Base-by-base conservation (phyloP, 2,797 vertebrate genomes). In the Allobates femoralis region DNA sequence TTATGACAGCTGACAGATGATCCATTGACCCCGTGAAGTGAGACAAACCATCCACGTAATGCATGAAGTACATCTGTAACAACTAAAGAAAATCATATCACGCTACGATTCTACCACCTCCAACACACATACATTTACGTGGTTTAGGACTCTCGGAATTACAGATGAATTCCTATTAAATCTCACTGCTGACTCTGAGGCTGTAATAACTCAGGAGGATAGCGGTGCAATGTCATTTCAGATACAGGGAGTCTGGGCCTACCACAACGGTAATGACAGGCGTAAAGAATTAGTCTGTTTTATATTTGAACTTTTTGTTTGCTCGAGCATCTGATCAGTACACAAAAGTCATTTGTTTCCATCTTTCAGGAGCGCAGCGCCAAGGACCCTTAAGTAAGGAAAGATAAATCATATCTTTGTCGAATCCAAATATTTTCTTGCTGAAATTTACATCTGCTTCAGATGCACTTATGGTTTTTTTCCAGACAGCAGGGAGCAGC, bases 171-270 rank as follows among this genome's bases (percentile, higher is more conserved):
- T 80, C 32, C 53, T 50, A 60, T 79, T 84, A 85, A 55, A 62
- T 77, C 50, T 76, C 69, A 50, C 81, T 19, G 23, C 67, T 67
- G 82, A 84, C 77, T 88, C 30, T 34, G 55, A 85, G 82, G 86
- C 77, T 75, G 69, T 88, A 88, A 88, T 67, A 88, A 81, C 46
- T 81, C 81, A 71, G 81, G n/a, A 82, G 79, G 76, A 46, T 64
- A 69, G 78, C 37, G 26, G 37, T 28, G 32, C 77, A 73, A 79
- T 84, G 50, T 50, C 41, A 87, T 87, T 73, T 64, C 56, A 67
- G 50, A 71, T 60, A 75, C 41, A 32, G 26, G 62, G 69, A 84
- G 53, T 87, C 81, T 87, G 30, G 75, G 37, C 76, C 58, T 74
- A 66, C 58, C 69, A 88, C 58, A 69, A 88, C 50, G 41, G 32